phyloP scores from a whole-genome alignment of 2,888 invertebrate species.

The Argyresthia albistria region DNA sequence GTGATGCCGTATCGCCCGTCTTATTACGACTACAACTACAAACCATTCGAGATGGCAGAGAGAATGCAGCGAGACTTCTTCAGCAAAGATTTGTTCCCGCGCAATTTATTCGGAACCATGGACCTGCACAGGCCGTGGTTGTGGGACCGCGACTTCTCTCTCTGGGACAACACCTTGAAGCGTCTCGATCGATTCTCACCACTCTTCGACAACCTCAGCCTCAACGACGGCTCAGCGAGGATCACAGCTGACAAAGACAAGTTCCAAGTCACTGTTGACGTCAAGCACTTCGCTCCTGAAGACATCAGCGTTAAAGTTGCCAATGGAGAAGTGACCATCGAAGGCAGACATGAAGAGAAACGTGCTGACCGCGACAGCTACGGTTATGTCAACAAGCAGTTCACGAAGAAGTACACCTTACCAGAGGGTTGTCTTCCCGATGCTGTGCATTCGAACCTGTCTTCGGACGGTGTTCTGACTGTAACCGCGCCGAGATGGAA shows the following conservation, averaged over 20 bases:
- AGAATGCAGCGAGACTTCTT: conserved; percentile 18
- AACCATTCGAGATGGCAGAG: conserved; percentile 46
- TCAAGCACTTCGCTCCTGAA: conserved; percentile 82
- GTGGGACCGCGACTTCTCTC: conserved; percentile 23
- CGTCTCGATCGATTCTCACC: conserved; percentile 41
- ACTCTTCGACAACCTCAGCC: conserved; percentile 43
- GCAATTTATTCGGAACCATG: conserved; percentile 15
- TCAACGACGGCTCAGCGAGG: conserved; percentile 49
- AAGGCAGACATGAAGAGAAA: conserved; percentile 85
- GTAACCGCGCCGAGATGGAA: conserved; percentile 77
- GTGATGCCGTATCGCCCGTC: conserved; percentile 24
- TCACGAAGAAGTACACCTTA: conserved; percentile 79
- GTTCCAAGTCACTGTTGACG: conserved; percentile 81
- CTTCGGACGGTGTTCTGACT: conserved; percentile 82
- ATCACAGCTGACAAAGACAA: conserved; percentile 64
- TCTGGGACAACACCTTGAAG: conserved; percentile 26
- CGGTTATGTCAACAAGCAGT: conserved; percentile 81
- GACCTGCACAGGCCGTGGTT: conserved; percentile 28
- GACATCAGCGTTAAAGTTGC: conserved; percentile 83
- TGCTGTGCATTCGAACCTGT: conserved; percentile 79
- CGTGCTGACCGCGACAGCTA: conserved; percentile 79
- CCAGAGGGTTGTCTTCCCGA: conserved; percentile 82
- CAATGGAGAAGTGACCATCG: conserved; percentile 76
- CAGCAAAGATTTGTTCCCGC: conserved; percentile 21
- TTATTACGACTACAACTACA: conserved; percentile 33